phyloP scores from a whole-genome alignment of 2,797 vertebrate species.

The Rousettus madagascariensis region DNA sequence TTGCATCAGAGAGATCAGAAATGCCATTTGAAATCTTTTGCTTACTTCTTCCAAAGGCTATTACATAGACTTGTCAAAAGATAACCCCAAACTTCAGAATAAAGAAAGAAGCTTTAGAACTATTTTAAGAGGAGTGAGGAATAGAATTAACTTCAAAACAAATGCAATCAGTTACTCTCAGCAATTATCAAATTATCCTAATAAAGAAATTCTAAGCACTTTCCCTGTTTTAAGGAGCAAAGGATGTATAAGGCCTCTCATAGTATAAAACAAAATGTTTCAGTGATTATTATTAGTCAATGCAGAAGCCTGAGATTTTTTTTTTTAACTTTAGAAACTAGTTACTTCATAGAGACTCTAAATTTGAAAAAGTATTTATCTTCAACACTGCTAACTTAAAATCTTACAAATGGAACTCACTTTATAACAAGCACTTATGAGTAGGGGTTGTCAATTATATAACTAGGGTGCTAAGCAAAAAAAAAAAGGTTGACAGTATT shows the following conservation, averaged over 20 bases:
- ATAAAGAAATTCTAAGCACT: not conserved
- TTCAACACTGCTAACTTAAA: constrained; percentile 32
- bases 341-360: not conserved
- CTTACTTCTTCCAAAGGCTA: not conserved
- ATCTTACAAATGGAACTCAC: constrained; percentile 17
- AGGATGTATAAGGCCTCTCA: not conserved
- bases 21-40: constrained; percentile 26
- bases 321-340: constrained; percentile 16
- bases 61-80: not conserved
- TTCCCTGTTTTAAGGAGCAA: not conserved
- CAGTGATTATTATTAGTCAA: not conserved
- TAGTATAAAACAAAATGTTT: not conserved
- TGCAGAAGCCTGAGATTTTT: not conserved
- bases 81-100: not conserved
- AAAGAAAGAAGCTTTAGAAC: not conserved
- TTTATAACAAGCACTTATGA: not conserved
- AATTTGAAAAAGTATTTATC: not conserved
- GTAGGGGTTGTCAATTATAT: not conserved
- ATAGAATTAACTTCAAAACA: constrained; percentile 17
- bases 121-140: not conserved
- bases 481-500: not conserved
- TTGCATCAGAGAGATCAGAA: constrained; percentile 3
- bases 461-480: not conserved
- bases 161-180: not conserved
- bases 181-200: not conserved